A percentile compares a stretch with the other conserved stretches of the same genome.
Evolutionary conservation across 2,797 vertebrate genomes (phyloP).

Genomic region (Enoplosus armatus): DNA sequence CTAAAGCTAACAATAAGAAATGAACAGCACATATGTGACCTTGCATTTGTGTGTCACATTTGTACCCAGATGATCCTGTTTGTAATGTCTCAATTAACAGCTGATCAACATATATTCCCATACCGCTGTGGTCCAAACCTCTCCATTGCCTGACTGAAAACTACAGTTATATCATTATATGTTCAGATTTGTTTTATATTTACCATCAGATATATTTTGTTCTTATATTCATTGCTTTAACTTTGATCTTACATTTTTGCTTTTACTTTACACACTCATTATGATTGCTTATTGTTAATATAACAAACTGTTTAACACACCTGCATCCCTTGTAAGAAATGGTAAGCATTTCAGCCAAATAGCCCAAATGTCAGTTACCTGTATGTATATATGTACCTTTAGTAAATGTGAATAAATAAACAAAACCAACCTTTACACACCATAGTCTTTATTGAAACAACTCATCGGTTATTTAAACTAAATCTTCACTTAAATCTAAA

Average conservation of each 20-base stretch:
- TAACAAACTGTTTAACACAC: background rate
- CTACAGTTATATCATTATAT: background rate
- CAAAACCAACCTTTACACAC: background rate
- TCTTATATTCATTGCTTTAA: background rate
- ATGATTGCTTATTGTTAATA: background rate
- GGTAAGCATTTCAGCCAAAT: background rate
- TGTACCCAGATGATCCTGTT: background rate
- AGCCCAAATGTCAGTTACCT: background rate
- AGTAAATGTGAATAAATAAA: constrained; percentile 2
- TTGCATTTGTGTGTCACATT: background rate
- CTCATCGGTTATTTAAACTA: no score
- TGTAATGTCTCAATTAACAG: background rate
- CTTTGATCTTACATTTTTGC: background rate
- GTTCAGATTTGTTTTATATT: background rate
- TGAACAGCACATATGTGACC: background rate
- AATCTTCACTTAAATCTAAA: no score
- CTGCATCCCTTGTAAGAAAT: background rate
- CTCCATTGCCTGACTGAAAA: background rate
- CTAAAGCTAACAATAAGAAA: background rate
- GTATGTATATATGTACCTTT: background rate
- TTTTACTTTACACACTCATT: background rate
- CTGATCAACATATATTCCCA: background rate
- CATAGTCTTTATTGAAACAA: background rate
- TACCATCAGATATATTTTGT: background rate
- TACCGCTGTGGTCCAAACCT: background rate